Evolutionary conservation across 2,797 vertebrate species (phyloP).

Genomic region (Psittacula derbiana): DNA sequence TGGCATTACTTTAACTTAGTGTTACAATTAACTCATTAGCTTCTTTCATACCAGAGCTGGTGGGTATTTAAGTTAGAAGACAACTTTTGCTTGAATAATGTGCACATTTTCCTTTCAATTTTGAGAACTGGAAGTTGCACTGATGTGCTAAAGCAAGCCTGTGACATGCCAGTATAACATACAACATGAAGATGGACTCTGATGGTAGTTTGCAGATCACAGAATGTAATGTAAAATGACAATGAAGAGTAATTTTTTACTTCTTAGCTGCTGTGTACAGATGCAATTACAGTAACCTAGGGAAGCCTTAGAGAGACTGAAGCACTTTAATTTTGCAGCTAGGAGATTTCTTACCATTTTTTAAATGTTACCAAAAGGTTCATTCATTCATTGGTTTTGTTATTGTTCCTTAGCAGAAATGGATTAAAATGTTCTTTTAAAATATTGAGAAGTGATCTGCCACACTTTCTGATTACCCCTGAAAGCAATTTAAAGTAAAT

Average conservation of each 20-base stretch:
- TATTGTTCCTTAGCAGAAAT: not conserved
- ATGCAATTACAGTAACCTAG: not conserved
- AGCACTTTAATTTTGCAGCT: not conserved
- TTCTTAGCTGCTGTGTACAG: not conserved
- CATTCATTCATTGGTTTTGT: not conserved
- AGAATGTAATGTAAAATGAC: not conserved
- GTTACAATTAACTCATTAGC: not conserved
- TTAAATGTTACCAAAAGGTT: not conserved
- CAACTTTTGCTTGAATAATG: not conserved
- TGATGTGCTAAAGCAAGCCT: not conserved
- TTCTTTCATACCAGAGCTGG: not conserved
- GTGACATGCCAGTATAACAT: not conserved
- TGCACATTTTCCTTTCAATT: not conserved
- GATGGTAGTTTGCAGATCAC: not conserved
- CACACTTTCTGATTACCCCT: slow-evolving; percentile 27
- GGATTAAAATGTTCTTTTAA: not conserved
- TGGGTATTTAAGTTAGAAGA: not conserved
- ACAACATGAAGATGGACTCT: not conserved
- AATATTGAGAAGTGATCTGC: not conserved
- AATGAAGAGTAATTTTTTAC: not conserved
- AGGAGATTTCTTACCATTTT: not conserved
- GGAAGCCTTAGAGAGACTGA: not conserved
- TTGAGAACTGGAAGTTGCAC: not conserved
- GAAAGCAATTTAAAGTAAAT: slow-evolving; percentile 20
- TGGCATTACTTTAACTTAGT: not conserved